Conservation (phyloP, 1,140 invertebrate species). For the Mylabris phalerata region DNA sequence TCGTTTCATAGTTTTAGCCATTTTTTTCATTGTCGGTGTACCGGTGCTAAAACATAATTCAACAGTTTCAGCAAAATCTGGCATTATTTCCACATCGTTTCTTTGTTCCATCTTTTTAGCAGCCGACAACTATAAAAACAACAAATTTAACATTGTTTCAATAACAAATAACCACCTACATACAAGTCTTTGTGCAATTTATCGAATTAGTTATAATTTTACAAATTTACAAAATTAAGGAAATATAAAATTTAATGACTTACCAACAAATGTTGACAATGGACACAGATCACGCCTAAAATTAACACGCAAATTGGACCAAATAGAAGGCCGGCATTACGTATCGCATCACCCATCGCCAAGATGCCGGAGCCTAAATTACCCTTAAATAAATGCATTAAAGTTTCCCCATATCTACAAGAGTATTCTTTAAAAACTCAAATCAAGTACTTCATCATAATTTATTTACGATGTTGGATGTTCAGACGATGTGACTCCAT, state of each 20-base stretch:
- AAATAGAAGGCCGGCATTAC: conserved; percentile 61
- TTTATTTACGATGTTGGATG: conserved; percentile 50
- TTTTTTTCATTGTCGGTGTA: conserved; percentile 47
- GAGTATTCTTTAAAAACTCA: background rate
- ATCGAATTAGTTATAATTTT: no score
- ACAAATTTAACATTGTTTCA: background rate
- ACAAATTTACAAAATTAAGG: no score
- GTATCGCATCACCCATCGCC: conserved; percentile 68
- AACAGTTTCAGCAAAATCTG: conserved; percentile 72
- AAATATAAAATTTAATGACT: conserved; percentile 7
- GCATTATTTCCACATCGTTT: conserved; percentile 41
- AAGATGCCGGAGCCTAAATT: conserved; percentile 69
- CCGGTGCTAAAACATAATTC: conserved; percentile 67
- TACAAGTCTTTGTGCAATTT: no score
- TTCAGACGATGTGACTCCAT: conserved; percentile 40
- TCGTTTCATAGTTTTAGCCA: conserved; percentile 53
- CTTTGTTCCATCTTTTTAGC: conserved; percentile 57
- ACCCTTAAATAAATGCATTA: conserved; percentile 66
- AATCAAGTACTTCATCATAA: background rate
- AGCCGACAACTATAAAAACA: conserved; percentile 53
- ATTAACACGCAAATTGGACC: conserved; percentile 55
- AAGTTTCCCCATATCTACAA: conserved; percentile 59
- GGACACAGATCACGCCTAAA: conserved; percentile 62
- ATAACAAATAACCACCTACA: no score
- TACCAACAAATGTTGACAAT: conserved; percentile 65